Base-by-base conservation (phyloP, 2,888 invertebrate genomes). In the Conchocele bisecta region DNA sequence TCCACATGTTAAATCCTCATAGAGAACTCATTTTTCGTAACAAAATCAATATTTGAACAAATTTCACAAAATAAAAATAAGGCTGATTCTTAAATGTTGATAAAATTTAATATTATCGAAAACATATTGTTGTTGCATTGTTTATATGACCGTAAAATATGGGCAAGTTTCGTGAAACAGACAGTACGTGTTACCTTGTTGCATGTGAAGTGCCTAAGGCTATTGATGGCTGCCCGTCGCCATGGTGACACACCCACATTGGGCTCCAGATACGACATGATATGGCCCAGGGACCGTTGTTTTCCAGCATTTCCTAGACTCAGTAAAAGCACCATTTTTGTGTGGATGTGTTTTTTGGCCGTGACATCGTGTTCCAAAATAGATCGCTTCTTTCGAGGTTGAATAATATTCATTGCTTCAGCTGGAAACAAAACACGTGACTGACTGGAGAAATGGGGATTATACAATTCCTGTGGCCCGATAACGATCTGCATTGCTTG, bases 241-340 rank as follows among this genome's bases (percentile, higher is more conserved):
- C 83, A 81, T 7, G 77, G 78, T 3, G 78, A 67, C 11, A 74
- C 65, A 2, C 78, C 81, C 20, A 61, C 60, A 29, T 82, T 81
- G 15, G 80, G 81, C 50, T 79, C 70, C 61, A 81, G 68, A 56
- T 82, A 84, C 3, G 79, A 81, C 29, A 67, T 29, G 7, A 85
- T 77, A 26, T 81, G 82, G 1, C 54, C 48, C 0, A 81, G 56
- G 26, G 85, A 83, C n/a, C 79, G 54, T 20, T 72, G 48, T 51
- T 78, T 68, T 6, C 81, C 85, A 7, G 85, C 82, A 53, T 85
- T 85, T 0, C 85, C 85, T 13, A 85, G 67, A 20, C 71, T 64
- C 44, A 84, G 80, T 1, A 85, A 29, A 9, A 85, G 58, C 0
- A 82, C 75, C 64, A 79, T 74, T 58, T 83, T 84, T 7, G 79